These are phyloP conservation scores for Bombus turneri DNA, from an alignment of 1,140 invertebrate species.

Conservation along the genomic window DNA sequence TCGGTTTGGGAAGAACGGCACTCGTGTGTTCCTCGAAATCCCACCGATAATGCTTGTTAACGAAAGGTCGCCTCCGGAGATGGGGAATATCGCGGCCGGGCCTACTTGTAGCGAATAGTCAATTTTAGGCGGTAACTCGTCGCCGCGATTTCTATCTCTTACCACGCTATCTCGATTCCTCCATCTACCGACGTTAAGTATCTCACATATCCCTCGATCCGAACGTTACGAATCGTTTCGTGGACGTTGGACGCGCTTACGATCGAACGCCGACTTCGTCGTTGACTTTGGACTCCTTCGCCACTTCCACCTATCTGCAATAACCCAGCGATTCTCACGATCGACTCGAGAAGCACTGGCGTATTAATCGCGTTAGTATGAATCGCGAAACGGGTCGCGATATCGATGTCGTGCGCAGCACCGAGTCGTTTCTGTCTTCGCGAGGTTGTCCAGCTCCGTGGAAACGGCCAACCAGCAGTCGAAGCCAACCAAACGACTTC, in stretches of 20 bases:
- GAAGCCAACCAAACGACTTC: constrained; percentile 78
- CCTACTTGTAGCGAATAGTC: constrained; percentile 40
- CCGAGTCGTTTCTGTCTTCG: constrained; percentile 53
- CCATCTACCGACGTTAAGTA: not conserved
- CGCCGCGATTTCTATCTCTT: not conserved
- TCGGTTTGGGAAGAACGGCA: constrained; percentile 58
- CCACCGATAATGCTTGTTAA: constrained; percentile 48
- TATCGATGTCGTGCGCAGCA: not conserved
- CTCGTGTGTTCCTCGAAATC: constrained; percentile 56
- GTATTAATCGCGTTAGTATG: not conserved
- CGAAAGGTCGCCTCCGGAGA: constrained; percentile 42
- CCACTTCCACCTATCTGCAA: not conserved
- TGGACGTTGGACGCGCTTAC: not conserved
- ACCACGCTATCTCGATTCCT: not conserved
- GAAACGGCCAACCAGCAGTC: constrained; percentile 69
- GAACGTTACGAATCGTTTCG: not conserved
- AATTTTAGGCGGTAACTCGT: constrained; percentile 33
- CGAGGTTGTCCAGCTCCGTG: constrained; percentile 60
- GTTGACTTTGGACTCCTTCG: not conserved
- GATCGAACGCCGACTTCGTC: not conserved
- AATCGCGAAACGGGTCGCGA: not conserved
- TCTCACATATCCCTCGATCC: fast-evolving
- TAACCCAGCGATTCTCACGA: not conserved
- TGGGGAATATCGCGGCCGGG: constrained; percentile 13
- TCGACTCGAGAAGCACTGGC: not conserved